phyloP scores from a whole-genome alignment of 2,888 invertebrate genomes.

The Ochlodes sylvanus region DNA sequence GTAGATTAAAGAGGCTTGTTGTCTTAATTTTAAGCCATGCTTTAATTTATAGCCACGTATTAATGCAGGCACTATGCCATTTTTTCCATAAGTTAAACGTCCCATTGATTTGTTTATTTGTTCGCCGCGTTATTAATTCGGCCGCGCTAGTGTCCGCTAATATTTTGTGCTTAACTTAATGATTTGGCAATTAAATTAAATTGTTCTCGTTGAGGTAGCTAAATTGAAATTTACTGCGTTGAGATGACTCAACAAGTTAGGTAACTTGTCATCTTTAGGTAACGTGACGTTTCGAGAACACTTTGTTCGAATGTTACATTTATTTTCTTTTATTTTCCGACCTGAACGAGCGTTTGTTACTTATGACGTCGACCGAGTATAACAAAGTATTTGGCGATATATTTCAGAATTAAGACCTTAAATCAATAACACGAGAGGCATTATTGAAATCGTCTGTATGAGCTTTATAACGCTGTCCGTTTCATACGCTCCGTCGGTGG shows the following conservation, averaged over 20 bases:
- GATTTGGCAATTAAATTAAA: constrained; percentile 85
- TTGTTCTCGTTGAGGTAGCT: constrained; percentile 81
- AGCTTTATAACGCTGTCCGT: constrained; percentile 41
- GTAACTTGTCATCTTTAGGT: constrained; percentile 40
- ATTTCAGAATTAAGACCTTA: constrained; percentile 36
- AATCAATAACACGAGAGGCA: constrained; percentile 36
- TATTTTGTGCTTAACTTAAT: constrained; percentile 83
- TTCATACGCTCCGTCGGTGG: constrained; percentile 36
- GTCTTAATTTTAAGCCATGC: constrained; percentile 85
- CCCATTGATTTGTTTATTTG: constrained; percentile 81
- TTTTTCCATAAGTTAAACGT: constrained; percentile 73
- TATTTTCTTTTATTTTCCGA: background rate
- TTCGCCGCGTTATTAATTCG: constrained; percentile 69
- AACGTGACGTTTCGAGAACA: constrained; percentile 12
- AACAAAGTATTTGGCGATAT: constrained; percentile 25
- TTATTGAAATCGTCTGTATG: constrained; percentile 38
- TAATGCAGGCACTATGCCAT: constrained; percentile 77
- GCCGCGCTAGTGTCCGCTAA: constrained; percentile 77
- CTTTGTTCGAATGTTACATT: constrained; percentile 39
- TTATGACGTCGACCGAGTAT: constrained; percentile 9
- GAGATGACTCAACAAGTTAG: constrained; percentile 51
- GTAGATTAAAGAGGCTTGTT: constrained; percentile 86
- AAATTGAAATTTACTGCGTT: constrained; percentile 77
- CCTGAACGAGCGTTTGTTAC: background rate
- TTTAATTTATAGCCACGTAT: constrained; percentile 82